Conservation (phyloP, 2,113 vertebrate species). For the Megaceryle maxima region DNA sequence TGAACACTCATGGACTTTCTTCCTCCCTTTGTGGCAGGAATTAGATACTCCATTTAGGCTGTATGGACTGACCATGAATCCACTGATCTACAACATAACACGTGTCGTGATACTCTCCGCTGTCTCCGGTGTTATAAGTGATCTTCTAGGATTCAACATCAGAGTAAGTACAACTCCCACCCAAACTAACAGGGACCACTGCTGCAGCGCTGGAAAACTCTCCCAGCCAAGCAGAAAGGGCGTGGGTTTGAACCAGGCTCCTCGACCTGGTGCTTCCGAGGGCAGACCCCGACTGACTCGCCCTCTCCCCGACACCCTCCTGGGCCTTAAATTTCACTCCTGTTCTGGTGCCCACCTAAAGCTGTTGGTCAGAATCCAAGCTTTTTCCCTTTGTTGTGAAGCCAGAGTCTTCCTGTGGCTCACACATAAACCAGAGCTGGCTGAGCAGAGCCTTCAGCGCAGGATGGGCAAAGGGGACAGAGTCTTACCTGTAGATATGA, state of each 20-base stretch:
- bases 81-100: slow-evolving; percentile 96
- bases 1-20: not conserved
- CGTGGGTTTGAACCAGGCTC: not conserved
- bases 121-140: slow-evolving; percentile 94
- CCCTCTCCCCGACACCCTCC: not conserved
- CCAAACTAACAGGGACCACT: not conserved
- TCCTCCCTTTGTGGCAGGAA: slow-evolving; percentile 75
- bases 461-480: not conserved
- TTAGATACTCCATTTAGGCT: slow-evolving; percentile 93
- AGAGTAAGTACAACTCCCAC: slow-evolving; percentile 78
- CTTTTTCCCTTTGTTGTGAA: not conserved
- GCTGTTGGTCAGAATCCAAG: not conserved
- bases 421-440: rapidly evolving
- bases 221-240: rapidly evolving
- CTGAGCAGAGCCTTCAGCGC: rapidly evolving
- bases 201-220: rapidly evolving
- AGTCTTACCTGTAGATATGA: not conserved
- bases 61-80: slow-evolving; percentile 95
- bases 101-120: slow-evolving; percentile 96
- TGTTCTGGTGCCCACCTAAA: not conserved
- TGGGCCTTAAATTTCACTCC: not conserved
- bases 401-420: not conserved
- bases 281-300: rapidly evolving
- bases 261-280: rapidly evolving
- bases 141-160: slow-evolving; percentile 97